Percentiles rank a stretch among this genome's conserved stretches.
phyloP scores from a whole-genome alignment of 30 jellyfish, hydroid and myxozoan species.

The Turritopsis dohrnii region DNA sequence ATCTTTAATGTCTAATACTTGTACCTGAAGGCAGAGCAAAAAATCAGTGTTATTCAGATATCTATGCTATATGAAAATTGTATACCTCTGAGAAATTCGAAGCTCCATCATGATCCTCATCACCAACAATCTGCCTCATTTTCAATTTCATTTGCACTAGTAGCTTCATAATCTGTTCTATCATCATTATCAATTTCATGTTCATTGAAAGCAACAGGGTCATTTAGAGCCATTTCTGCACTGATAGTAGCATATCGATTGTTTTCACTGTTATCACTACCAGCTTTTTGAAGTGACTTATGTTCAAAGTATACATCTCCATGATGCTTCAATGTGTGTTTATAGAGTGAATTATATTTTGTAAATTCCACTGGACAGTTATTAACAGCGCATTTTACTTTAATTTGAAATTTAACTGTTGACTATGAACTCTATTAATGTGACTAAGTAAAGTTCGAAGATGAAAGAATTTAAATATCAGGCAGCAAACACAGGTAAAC shows the following conservation, averaged over 20 bases:
- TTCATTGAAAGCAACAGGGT: neutral
- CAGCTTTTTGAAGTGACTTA: no score
- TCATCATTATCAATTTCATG: neutral
- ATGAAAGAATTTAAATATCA: no score
- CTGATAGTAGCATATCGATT: no score
- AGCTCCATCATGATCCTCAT: neutral
- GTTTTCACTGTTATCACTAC: no score
- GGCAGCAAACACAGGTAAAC: no score
- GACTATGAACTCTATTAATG: no score
- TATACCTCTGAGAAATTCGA: neutral
- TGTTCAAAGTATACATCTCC: neutral
- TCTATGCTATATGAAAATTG: no score
- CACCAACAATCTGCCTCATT: neutral
- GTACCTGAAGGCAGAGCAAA: neutral
- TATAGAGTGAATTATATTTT: neutral
- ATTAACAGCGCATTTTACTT: neutral
- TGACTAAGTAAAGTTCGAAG: no score
- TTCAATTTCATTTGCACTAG: neutral
- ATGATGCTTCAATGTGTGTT: neutral
- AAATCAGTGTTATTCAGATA: no score
- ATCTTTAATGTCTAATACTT: neutral
- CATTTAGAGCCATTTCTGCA: neutral
- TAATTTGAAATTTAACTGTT: neutral
- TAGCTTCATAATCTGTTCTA: neutral
- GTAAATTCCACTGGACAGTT: neutral